Evolutionary conservation across 2,797 vertebrate species (phyloP).

Genomic region (Cirrhinus mrigala): DNA sequence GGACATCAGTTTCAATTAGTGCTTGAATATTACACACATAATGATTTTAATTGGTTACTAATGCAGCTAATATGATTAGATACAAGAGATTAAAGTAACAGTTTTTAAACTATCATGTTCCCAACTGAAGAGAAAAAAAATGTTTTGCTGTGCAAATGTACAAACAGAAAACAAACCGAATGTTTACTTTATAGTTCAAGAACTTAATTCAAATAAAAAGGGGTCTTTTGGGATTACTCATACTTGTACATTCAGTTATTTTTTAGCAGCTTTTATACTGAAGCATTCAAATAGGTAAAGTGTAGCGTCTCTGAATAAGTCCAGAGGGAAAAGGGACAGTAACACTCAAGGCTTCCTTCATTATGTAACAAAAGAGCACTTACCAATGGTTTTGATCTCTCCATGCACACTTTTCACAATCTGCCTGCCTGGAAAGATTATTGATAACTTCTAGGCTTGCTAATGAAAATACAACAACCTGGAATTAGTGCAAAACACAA

Average conservation of each 20-base stretch:
- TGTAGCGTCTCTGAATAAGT: background rate
- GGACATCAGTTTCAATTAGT: background rate
- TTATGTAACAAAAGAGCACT: constrained; percentile 47
- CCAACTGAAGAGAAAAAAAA: background rate
- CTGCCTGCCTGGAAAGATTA: constrained; percentile 76
- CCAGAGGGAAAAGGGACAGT: background rate
- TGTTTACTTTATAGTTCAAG: background rate
- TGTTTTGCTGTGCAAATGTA: background rate
- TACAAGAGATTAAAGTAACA: background rate
- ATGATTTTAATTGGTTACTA: background rate
- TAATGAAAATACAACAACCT: background rate
- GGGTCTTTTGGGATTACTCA: background rate
- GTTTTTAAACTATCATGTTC: no score
- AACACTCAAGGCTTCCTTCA: background rate
- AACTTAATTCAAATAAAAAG: background rate
- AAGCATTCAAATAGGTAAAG: background rate
- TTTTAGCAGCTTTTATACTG: background rate
- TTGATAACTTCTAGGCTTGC: background rate
- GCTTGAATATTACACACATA: constrained; percentile 31
- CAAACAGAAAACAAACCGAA: background rate
- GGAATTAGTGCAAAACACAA: background rate
- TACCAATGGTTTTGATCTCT: constrained; percentile 81
- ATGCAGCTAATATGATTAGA: background rate
- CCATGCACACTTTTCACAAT: constrained; percentile 83
- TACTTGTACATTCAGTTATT: background rate